Percentiles rank a stretch among this genome's conserved stretches.
phyloP scores from a whole-genome alignment of 2,797 vertebrate genomes.

The Halcyon leucocephala region DNA sequence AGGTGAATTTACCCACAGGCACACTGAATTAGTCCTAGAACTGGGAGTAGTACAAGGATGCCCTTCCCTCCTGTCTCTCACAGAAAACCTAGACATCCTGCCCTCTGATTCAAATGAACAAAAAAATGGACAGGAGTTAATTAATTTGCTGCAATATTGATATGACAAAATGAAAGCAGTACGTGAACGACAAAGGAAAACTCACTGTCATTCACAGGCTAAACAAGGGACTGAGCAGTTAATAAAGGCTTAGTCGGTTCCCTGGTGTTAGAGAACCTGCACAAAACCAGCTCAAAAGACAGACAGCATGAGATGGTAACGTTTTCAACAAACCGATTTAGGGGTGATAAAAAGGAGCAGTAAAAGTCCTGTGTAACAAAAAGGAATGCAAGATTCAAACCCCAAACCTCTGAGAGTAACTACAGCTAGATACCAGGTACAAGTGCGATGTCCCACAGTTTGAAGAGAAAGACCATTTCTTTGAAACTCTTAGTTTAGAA shows the following conservation, averaged over 20 bases:
- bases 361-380: not conserved
- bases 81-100: not conserved
- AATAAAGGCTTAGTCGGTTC: slow-evolving; percentile 45
- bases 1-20: not conserved
- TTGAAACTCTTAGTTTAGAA: not conserved
- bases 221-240: slow-evolving; percentile 40
- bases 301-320: not conserved
- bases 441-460: fast-evolving
- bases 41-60: not conserved
- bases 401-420: not conserved
- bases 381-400: not conserved
- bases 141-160: slow-evolving; percentile 55
- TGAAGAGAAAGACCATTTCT: not conserved
- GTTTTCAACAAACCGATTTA: not conserved
- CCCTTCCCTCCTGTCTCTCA: not conserved
- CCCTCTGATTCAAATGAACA: slow-evolving; percentile 7
- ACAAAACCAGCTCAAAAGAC: slow-evolving; percentile 10
- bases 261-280: not conserved
- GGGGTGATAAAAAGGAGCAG: not conserved
- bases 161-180: slow-evolving; percentile 59
- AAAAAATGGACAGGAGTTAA: slow-evolving; percentile 37
- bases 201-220: slow-evolving; percentile 41
- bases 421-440: not conserved
- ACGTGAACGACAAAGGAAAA: slow-evolving; percentile 25
- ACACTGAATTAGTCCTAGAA: not conserved